phyloP scores from a whole-genome alignment of 2,888 invertebrate species.

The Callosobruchus maculatus region DNA sequence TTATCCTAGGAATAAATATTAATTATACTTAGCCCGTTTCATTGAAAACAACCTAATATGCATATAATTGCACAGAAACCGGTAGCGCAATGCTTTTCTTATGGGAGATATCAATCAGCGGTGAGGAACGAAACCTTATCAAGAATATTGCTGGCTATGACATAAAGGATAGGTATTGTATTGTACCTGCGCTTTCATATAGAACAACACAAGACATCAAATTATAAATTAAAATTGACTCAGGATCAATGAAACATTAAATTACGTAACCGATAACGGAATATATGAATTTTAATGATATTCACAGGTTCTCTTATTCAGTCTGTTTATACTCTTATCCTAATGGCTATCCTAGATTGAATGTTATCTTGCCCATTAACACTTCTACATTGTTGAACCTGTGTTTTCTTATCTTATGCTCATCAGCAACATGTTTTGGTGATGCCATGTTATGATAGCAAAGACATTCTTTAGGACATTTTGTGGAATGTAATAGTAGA shows the following conservation, averaged over 20 bases:
- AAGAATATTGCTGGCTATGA: background rate
- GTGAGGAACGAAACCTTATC: slow-evolving; percentile 10
- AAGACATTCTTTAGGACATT: background rate
- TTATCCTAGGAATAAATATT: background rate
- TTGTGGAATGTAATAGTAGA: background rate
- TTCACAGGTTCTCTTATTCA: background rate
- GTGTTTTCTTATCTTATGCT: too few relatives aligned
- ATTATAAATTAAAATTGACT: slow-evolving; percentile 14
- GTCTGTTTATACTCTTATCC: background rate
- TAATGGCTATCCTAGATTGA: background rate
- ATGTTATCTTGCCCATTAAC: background rate
- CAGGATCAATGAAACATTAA: slow-evolving; percentile 20
- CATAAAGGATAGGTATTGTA: too few relatives aligned
- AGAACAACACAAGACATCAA: background rate
- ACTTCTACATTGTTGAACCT: background rate
- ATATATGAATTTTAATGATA: slow-evolving; percentile 17
- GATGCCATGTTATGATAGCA: background rate
- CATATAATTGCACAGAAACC: background rate
- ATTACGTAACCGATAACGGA: slow-evolving; percentile 17
- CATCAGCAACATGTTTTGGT: background rate
- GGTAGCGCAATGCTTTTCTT: background rate
- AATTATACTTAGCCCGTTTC: background rate
- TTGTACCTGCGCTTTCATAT: slow-evolving; percentile 2
- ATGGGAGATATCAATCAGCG: slow-evolving; percentile 15
- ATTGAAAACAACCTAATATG: background rate